Percentiles rank a stretch among this genome's conserved stretches.
Conservation (phyloP, 2,888 invertebrate species). For the Ochropleura leucogaster region DNA sequence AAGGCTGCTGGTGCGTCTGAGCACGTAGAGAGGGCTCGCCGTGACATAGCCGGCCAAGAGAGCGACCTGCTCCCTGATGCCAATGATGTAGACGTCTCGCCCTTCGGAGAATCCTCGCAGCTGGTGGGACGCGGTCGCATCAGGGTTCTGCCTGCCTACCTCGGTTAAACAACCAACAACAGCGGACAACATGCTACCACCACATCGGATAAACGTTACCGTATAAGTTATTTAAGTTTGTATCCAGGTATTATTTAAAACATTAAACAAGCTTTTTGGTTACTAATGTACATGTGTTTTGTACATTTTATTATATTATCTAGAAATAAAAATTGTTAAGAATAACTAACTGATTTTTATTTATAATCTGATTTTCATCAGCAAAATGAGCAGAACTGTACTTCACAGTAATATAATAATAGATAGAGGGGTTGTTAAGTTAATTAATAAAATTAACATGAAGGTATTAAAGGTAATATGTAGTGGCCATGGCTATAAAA, state of each 20-base stretch:
- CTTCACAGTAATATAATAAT: slow-evolving; percentile 45
- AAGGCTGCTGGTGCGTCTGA: slow-evolving; percentile 82
- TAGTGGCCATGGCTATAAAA: slow-evolving; percentile 46
- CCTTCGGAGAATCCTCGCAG: slow-evolving; percentile 80
- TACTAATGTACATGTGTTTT: slow-evolving; percentile 49
- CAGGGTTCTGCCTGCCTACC: slow-evolving; percentile 84
- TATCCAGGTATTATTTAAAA: slow-evolving; percentile 42
- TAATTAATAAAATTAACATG: slow-evolving; percentile 53
- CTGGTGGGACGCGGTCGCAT: slow-evolving; percentile 83
- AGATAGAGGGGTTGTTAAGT: slow-evolving; percentile 32
- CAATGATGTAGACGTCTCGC: slow-evolving; percentile 79
- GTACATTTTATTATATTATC: slow-evolving; percentile 46
- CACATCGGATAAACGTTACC: slow-evolving; percentile 30
- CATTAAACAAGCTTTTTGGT: slow-evolving; percentile 43
- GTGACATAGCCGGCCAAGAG: slow-evolving; percentile 81
- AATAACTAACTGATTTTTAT: slow-evolving; percentile 41
- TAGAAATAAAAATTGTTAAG: slow-evolving; percentile 56
- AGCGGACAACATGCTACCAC: slow-evolving; percentile 14
- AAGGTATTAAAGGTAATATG: slow-evolving; percentile 38
- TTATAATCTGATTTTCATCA: slow-evolving; percentile 8
- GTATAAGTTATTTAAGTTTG: slow-evolving; percentile 41
- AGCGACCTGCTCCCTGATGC: slow-evolving; percentile 83
- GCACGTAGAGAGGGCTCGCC: slow-evolving; percentile 72
- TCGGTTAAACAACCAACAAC: slow-evolving; percentile 74
- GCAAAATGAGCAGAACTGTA: background rate